phyloP scores from a whole-genome alignment of 1,140 invertebrate species.

The Sipha flava region DNA sequence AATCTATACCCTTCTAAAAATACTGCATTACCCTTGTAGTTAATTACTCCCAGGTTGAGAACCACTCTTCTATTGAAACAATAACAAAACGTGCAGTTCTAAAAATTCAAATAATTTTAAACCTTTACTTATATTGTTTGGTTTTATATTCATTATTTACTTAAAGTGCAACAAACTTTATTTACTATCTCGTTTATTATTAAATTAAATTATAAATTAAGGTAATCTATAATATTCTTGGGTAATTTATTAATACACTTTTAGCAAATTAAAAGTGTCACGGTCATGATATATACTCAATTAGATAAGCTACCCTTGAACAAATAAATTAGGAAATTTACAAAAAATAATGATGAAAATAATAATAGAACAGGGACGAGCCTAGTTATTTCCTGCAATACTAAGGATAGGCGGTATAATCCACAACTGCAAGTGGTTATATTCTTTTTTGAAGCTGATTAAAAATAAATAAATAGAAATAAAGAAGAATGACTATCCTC shows the following conservation, averaged over 20 bases:
- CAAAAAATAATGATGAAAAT: background rate
- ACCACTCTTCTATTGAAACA: no score
- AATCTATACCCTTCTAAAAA: no score
- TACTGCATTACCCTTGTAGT: no score
- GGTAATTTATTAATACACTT: background rate
- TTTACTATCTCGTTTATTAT: no score
- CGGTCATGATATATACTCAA: background rate
- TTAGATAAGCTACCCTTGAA: background rate
- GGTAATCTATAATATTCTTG: no score
- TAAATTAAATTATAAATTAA: no score
- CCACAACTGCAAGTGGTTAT: background rate
- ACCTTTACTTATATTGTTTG: no score
- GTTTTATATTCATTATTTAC: no score
- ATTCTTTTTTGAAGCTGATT: background rate
- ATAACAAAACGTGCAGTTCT: no score
- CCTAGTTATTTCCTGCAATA: conserved; percentile 9
- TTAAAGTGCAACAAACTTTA: no score
- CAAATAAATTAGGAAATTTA: background rate
- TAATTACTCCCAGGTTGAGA: no score
- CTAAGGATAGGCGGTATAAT: background rate
- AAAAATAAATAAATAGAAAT: conserved; percentile 1
- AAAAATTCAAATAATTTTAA: no score
- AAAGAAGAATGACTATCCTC: background rate
- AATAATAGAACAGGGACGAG: background rate
- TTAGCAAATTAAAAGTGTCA: background rate